phyloP scores from a whole-genome alignment of 2,113 vertebrate genomes.

The Chitala chitala region DNA sequence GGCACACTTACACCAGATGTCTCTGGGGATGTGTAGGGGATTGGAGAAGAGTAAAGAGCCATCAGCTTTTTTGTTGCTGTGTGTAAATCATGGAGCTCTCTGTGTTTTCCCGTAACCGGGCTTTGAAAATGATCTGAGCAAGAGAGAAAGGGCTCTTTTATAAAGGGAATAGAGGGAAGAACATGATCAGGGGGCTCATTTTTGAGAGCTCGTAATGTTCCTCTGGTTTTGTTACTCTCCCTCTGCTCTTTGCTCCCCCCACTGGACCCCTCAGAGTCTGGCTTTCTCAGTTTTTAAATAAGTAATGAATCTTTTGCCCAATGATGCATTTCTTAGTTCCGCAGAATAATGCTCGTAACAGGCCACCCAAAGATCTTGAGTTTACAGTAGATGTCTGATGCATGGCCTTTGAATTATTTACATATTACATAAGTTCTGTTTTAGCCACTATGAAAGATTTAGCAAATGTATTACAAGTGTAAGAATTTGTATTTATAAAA shows the following conservation, averaged over 20 bases:
- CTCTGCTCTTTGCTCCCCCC: background rate
- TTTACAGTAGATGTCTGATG: too few species aligned
- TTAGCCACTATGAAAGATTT: too few species aligned
- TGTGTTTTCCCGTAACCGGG: background rate
- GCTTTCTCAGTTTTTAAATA: background rate
- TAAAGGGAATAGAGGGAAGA: background rate
- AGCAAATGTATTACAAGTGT: too few species aligned
- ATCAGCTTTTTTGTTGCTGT: background rate
- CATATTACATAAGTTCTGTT: too few species aligned
- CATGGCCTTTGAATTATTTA: too few species aligned
- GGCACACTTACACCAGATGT: background rate
- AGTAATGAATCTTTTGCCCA: conserved; percentile 3
- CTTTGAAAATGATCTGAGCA: background rate
- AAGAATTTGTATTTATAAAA: too few species aligned
- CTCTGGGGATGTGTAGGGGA: background rate
- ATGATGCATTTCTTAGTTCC: conserved; percentile 2
- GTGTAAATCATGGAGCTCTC: background rate
- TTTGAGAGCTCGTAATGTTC: background rate
- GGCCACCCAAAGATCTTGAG: too few species aligned
- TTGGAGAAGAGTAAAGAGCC: background rate
- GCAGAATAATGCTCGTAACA: background rate
- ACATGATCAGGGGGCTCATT: background rate
- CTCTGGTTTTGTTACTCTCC: background rate
- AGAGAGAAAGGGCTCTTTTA: background rate
- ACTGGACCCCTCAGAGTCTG: background rate